A percentile compares a stretch with the other conserved stretches of the same genome.
Evolutionary conservation across 2,888 invertebrate genomes (phyloP).

Genomic region (Cosmopolites sordidus): DNA sequence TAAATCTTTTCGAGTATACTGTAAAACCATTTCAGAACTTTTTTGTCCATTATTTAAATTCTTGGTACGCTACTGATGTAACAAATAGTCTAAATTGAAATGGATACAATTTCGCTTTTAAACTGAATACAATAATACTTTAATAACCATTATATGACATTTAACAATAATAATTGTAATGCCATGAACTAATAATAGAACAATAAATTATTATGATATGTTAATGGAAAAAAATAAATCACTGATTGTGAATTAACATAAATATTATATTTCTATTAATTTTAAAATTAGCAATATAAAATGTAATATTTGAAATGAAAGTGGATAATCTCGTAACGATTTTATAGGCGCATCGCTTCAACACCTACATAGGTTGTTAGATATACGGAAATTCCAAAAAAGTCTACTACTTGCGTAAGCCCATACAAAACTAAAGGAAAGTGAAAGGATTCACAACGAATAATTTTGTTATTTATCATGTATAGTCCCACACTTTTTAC

Average conservation of each 20-base stretch:
- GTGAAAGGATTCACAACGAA: slow-evolving; percentile 27
- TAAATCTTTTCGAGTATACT: too few species aligned
- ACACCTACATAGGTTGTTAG: slow-evolving; percentile 25
- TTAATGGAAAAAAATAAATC: slow-evolving; percentile 14
- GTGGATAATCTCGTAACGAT: slow-evolving; percentile 35
- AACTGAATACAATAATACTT: too few species aligned
- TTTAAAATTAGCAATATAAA: slow-evolving; percentile 31
- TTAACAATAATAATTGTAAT: too few species aligned
- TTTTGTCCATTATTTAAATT: too few species aligned
- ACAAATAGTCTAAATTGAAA: too few species aligned
- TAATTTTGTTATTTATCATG: slow-evolving; percentile 21
- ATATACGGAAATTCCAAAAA: slow-evolving; percentile 26
- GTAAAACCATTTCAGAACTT: too few species aligned
- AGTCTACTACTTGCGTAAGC: slow-evolving; percentile 24
- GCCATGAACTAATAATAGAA: too few species aligned
- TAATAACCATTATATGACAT: too few species aligned
- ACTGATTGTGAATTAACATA: slow-evolving; percentile 14
- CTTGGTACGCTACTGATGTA: too few species aligned
- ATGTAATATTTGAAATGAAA: slow-evolving; percentile 42
- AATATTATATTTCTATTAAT: slow-evolving; percentile 16
- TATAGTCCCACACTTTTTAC: slow-evolving; percentile 15
- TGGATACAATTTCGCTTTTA: too few species aligned
- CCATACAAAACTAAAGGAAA: slow-evolving; percentile 22
- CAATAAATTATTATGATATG: slow-evolving; percentile 1
- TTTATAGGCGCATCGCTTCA: slow-evolving; percentile 28